phyloP scores from a whole-genome alignment of 2,888 invertebrate genomes.

The Protophormia terraenovae region DNA sequence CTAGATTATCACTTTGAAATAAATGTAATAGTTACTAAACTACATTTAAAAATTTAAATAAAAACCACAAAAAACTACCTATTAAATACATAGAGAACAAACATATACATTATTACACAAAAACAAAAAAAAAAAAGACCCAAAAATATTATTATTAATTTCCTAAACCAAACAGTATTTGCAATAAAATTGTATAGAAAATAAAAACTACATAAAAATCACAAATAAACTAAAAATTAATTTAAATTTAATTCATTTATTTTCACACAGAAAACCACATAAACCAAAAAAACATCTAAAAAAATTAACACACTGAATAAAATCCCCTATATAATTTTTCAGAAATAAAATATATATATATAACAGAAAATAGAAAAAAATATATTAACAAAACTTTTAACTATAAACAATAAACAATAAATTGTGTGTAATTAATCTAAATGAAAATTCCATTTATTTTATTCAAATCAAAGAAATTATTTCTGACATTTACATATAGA shows the following conservation, averaged over 20 bases:
- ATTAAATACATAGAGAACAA: neutral
- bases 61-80: neutral
- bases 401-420: neutral
- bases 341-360: too few species aligned
- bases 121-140: neutral
- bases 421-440: neutral
- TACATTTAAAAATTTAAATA: neutral
- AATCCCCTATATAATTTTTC: too few species aligned
- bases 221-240: neutral
- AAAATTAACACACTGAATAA: neutral
- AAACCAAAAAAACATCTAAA: neutral
- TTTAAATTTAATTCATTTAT: neutral
- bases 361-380: too few species aligned
- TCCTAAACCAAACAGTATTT: conserved; percentile 38
- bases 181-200: neutral
- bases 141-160: neutral
- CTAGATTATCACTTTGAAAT: conserved; percentile 31
- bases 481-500: neutral
- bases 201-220: neutral
- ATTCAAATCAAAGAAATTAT: neutral
- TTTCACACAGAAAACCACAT: neutral
- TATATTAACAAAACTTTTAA: neutral
- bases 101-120: too few species aligned
- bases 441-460: neutral
- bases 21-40: conserved; percentile 35